These are phyloP conservation scores for Rana temporaria DNA, from an alignment of 2,113 vertebrate species.

Conservation along the genomic window DNA sequence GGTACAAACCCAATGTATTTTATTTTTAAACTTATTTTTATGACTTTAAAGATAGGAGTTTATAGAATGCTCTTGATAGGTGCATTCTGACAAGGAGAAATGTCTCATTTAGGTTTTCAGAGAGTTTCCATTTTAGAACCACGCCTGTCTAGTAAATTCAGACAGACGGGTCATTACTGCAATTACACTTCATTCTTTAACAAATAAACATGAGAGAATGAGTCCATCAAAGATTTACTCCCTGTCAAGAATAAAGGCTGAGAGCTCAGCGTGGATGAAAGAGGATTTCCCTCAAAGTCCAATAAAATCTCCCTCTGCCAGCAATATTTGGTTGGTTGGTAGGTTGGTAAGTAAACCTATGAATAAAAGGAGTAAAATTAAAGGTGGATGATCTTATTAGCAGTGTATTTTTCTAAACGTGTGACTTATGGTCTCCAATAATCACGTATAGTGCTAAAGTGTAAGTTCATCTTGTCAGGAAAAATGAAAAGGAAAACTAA, in stretches of 20 bases:
- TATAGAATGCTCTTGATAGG: neutral
- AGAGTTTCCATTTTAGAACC: constrained; percentile 42
- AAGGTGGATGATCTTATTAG: too few species aligned
- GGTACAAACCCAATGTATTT: too few species aligned
- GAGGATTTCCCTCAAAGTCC: constrained; percentile 29
- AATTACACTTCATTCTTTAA: constrained; percentile 46
- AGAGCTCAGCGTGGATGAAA: constrained; percentile 44
- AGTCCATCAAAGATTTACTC: constrained; percentile 43
- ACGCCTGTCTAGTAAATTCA: constrained; percentile 58
- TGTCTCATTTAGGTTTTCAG: constrained; percentile 19
- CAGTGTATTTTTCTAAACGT: too few species aligned
- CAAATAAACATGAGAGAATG: constrained; percentile 40
- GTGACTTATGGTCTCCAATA: too few species aligned
- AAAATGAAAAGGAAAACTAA: too few species aligned
- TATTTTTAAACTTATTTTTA: too few species aligned
- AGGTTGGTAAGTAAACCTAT: too few species aligned
- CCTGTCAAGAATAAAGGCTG: constrained; percentile 43
- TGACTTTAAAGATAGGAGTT: too few species aligned
- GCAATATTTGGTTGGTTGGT: neutral
- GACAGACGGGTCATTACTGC: constrained; percentile 54
- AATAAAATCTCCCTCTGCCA: constrained; percentile 1
- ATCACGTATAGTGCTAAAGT: too few species aligned
- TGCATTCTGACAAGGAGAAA: constrained; percentile 13
- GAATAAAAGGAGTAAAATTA: too few species aligned
- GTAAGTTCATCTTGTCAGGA: too few species aligned